A percentile compares a stretch with the other conserved stretches of the same genome.
Evolutionary conservation across 1,140 invertebrate species (phyloP).

Genomic region (Delia radicum): DNA sequence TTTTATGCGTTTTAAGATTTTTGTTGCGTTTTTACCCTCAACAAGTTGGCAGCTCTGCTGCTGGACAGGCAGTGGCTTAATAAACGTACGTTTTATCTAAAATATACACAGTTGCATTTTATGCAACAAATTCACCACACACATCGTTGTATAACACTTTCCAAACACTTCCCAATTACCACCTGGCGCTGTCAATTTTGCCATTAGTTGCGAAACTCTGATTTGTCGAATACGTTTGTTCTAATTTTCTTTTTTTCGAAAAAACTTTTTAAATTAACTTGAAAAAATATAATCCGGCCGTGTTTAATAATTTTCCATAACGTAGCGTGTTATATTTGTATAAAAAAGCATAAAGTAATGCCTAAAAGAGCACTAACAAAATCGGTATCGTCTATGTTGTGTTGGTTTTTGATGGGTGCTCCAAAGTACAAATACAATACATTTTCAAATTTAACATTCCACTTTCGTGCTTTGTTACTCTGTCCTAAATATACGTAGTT

Average conservation of each 20-base stretch:
- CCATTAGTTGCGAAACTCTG: conserved; percentile 3
- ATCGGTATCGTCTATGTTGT: neutral
- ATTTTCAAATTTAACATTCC: conserved; percentile 2
- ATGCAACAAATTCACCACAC: neutral
- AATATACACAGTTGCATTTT: no score
- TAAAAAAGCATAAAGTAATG: conserved; percentile 14
- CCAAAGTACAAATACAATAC: neutral
- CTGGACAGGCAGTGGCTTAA: no score
- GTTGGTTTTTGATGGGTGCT: conserved; percentile 14
- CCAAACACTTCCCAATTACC: neutral
- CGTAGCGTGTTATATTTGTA: neutral
- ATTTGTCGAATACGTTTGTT: neutral
- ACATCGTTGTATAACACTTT: neutral
- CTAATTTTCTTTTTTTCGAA: neutral
- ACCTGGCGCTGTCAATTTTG: neutral
- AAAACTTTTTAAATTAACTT: neutral
- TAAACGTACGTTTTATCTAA: no score
- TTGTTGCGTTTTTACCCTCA: no score
- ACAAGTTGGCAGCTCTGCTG: no score
- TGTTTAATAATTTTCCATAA: neutral
- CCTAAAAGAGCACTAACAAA: conserved; percentile 6
- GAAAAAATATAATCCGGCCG: neutral
- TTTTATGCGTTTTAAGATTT: no score
- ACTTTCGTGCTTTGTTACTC: neutral
- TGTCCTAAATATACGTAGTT: neutral